These are phyloP conservation scores for Seladonia tumulorum DNA, from an alignment of 2,888 invertebrate species.

Conservation along the genomic window DNA sequence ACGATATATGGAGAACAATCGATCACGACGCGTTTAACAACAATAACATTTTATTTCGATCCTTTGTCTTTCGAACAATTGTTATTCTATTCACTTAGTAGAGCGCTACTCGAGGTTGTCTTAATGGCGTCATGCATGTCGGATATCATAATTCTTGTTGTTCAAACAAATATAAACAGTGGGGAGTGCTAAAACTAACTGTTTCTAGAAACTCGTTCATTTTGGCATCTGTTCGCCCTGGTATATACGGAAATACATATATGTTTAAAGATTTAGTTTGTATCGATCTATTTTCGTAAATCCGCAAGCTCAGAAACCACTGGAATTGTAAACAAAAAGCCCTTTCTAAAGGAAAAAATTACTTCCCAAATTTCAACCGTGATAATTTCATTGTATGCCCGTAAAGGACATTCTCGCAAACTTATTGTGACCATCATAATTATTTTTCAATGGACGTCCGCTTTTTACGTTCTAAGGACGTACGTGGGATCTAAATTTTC, in stretches of 20 bases:
- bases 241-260: neutral
- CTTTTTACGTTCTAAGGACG: too few relatives aligned
- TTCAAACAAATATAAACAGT: constrained; percentile 5
- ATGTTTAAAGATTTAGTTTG: neutral
- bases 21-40: neutral
- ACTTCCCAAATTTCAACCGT: too few relatives aligned
- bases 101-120: neutral
- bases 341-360: too few relatives aligned
- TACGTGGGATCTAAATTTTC: too few relatives aligned
- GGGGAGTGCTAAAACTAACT: neutral
- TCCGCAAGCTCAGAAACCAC: too few relatives aligned
- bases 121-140: neutral
- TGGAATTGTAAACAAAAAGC: too few relatives aligned
- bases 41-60: neutral
- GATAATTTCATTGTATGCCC: too few relatives aligned
- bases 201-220: neutral
- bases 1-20: neutral
- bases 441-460: too few relatives aligned
- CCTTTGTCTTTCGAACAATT: neutral
- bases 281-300: too few relatives aligned
- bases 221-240: neutral
- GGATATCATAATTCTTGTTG: constrained; percentile 6
- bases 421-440: too few relatives aligned
- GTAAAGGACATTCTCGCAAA: too few relatives aligned
- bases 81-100: neutral